Evolutionary conservation across 2,113 vertebrate genomes (phyloP).

Genomic region (Nerophis lumbriciformis): DNA sequence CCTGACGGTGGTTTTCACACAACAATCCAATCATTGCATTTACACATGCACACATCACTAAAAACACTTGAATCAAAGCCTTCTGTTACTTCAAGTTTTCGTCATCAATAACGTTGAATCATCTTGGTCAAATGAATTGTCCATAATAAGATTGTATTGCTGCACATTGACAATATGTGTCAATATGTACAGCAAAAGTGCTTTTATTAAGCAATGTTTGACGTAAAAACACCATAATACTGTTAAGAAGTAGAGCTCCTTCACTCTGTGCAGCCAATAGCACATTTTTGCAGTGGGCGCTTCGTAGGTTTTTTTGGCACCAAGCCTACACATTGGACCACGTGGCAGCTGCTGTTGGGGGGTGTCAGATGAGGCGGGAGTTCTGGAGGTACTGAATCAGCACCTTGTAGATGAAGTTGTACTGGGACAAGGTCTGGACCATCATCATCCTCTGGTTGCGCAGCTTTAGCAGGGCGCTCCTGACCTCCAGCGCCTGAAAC

Average conservation of each 20-base stretch:
- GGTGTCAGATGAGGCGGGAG: conserved; percentile 86
- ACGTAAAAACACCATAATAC: conserved; percentile 65
- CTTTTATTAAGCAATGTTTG: conserved; percentile 48
- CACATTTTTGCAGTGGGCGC: neutral
- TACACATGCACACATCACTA: neutral
- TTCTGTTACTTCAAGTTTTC: neutral
- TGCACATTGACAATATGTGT: conserved; percentile 57
- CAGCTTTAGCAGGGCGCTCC: conserved; percentile 78
- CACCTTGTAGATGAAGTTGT: conserved; percentile 91
- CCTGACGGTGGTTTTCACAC: no score
- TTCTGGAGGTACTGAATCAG: conserved; percentile 93
- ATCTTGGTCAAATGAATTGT: conserved; percentile 14
- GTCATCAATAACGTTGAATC: conserved; percentile 11
- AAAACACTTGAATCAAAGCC: neutral
- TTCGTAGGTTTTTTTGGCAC: conserved; percentile 8
- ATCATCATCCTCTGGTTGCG: conserved; percentile 92
- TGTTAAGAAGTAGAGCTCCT: conserved; percentile 48
- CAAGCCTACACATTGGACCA: neutral
- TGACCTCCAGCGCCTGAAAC: conserved; percentile 83
- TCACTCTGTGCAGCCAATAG: conserved; percentile 7
- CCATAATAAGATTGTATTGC: conserved; percentile 18
- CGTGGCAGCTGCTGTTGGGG: neutral
- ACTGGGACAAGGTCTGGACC: conserved; percentile 94
- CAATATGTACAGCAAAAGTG: conserved; percentile 67
- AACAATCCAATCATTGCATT: neutral